Base-by-base conservation (phyloP, 2,113 vertebrate species). In the Hylia prasina region DNA sequence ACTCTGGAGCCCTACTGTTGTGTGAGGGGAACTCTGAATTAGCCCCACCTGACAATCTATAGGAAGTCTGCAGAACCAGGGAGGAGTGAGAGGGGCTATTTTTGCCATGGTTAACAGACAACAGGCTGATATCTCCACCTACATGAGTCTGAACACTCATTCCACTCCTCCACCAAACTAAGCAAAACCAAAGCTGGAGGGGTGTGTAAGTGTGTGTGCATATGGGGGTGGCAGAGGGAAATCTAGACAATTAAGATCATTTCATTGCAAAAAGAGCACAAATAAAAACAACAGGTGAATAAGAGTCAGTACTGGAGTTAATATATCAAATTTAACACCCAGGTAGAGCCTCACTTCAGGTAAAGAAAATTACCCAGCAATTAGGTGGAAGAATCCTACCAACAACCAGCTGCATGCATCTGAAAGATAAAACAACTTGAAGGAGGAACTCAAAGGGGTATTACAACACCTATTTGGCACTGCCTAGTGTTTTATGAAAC, bases 211-310 rank as follows among this genome's bases (percentile, higher is more conserved):
- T 65, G 45, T 63, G 64, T 42, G 51, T 1, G 4, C 44, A 21
- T 82, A 42, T 51, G 89, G 82, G 89, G 89, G 89, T 56, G 89
- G 94, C 35, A 83, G 23, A 57, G 76, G 54, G 54, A 88, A 89
- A 92, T 83, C 93, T 89, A 70, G 76, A 90, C 93, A 75, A 80
- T 63, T 90, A 93, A 87, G 35, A 83, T 88, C 5, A 92, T 77
- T 92, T 78, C 58, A 45, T 51, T 81, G 86, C 76, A 93, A 80
- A 73, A 95, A 20, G 10, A 88, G 51, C 80, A 90, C 68, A 92
- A 94, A 92, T 88, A 45, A 96, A 95, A 94, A 93, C 85, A 96
- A 94, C 71, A 96, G 71, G 76, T 93, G 85, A 92, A 58, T 83
- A 73, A 54, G 51, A 85, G 40, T 63, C 39, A 69, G 11, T 68